Conservation (phyloP, 1,140 invertebrate genomes). For the Potamilus streckersoni region DNA sequence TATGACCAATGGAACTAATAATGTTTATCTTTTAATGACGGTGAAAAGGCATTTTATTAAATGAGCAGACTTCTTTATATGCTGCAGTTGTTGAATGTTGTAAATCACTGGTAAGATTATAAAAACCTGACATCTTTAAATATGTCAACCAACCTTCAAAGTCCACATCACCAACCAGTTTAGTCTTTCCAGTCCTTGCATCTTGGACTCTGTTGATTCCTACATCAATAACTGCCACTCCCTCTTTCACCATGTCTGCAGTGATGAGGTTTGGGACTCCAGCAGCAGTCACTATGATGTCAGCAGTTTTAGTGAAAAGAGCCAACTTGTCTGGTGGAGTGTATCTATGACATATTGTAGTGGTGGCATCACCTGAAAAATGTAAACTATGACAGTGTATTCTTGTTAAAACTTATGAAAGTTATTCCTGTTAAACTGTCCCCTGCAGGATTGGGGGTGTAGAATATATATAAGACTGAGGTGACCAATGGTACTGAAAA, state of each 20-base stretch:
- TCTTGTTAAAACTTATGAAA: neutral
- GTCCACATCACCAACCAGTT: slow-evolving; percentile 89
- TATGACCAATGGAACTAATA: too few relatives aligned
- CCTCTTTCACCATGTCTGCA: slow-evolving; percentile 88
- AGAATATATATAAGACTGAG: neutral
- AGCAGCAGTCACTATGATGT: slow-evolving; percentile 85
- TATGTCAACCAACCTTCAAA: slow-evolving; percentile 73
- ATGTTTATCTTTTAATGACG: neutral
- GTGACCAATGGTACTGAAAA: too few relatives aligned
- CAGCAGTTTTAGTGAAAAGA: slow-evolving; percentile 78
- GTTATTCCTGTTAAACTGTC: neutral
- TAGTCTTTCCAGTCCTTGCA: slow-evolving; percentile 75
- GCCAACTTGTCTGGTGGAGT: slow-evolving; percentile 83
- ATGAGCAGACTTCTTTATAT: too few relatives aligned
- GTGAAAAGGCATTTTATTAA: neutral
- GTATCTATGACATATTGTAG: slow-evolving; percentile 87
- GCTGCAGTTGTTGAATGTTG: too few relatives aligned
- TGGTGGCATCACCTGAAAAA: slow-evolving; percentile 78
- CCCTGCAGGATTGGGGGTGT: neutral
- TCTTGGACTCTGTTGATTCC: slow-evolving; percentile 82
- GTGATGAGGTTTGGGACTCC: slow-evolving; percentile 84
- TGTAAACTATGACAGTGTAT: neutral
- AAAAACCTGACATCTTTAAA: neutral
- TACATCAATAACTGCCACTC: slow-evolving; percentile 89
- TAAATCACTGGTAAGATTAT: too few relatives aligned